Evolutionary conservation across 2,888 invertebrate species (phyloP).

Genomic region (Melieria crassipennis): DNA sequence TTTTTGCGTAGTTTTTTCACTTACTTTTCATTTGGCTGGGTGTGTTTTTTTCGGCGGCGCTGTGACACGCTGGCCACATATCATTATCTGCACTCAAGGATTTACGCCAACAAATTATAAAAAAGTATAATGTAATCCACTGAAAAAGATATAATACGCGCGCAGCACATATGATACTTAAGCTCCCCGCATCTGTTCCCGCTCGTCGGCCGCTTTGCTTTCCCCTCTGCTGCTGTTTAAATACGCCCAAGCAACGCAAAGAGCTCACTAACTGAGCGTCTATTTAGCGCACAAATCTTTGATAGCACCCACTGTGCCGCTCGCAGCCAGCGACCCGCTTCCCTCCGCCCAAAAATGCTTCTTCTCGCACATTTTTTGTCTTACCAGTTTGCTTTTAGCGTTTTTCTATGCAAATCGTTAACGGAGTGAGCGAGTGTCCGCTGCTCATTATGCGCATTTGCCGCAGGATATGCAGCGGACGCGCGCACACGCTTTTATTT

Average conservation of each 20-base stretch:
- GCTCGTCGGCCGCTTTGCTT: too few relatives aligned
- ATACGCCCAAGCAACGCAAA: too few relatives aligned
- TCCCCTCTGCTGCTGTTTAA: too few relatives aligned
- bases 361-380: neutral
- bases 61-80: conserved; percentile 42
- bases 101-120: conserved; percentile 48
- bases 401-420: neutral
- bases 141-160: conserved; percentile 12
- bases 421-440: conserved; percentile 1
- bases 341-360: neutral
- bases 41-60: too few relatives aligned
- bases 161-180: neutral
- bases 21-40: conserved; percentile 10
- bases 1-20: conserved; percentile 22
- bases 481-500: conserved; percentile 41
- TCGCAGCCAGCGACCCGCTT: neutral
- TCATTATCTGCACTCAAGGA: conserved; percentile 56
- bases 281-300: conserved; percentile 30
- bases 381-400: too few relatives aligned
- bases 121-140: conserved; percentile 23
- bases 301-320: neutral
- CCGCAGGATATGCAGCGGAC: conserved; percentile 50
- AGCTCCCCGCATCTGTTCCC: too few relatives aligned
- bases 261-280: conserved; percentile 23
- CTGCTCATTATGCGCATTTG: conserved; percentile 62